A percentile compares a stretch with the other conserved stretches of the same genome.
Conservation (phyloP, 1,140 invertebrate species). For the Apis mellifera region DNA sequence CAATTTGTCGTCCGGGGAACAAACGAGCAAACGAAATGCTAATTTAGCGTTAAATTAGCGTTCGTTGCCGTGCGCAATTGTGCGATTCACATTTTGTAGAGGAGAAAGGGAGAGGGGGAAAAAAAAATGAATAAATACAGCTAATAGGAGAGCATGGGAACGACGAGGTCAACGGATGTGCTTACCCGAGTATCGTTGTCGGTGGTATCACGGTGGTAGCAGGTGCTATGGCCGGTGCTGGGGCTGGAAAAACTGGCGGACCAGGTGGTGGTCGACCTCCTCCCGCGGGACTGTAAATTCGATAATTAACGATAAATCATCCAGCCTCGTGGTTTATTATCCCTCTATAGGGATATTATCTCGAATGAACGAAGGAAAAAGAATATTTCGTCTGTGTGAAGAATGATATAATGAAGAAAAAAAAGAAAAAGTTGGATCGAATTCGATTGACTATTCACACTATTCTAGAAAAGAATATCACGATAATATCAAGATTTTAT, state of each 20-base stretch:
- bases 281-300: slow-evolving; percentile 71
- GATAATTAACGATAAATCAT: slow-evolving; percentile 45
- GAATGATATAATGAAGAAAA: too few relatives aligned
- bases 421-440: too few relatives aligned
- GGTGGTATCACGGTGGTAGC: slow-evolving; percentile 71
- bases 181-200: slow-evolving; percentile 75
- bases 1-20: too few relatives aligned
- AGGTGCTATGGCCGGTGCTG: slow-evolving; percentile 73
- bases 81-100: slow-evolving; percentile 6
- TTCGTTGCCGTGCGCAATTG: neutral
- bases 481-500: too few relatives aligned
- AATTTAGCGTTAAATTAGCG: slow-evolving; percentile 1
- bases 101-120: neutral
- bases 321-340: too few relatives aligned
- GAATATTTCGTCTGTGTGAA: neutral
- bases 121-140: slow-evolving; percentile 35
- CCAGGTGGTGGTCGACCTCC: slow-evolving; percentile 78
- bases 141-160: neutral
- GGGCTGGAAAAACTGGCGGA: slow-evolving; percentile 79
- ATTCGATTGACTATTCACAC: too few relatives aligned
- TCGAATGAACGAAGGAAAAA: neutral
- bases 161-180: neutral
- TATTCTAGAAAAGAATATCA: too few relatives aligned
- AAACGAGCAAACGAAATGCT: neutral
- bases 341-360: neutral